Evolutionary conservation across 2,888 invertebrate genomes (phyloP), one percentile per base, ranked within the genome.

Genomic region (Eueremaeus valkanovi): DNA sequence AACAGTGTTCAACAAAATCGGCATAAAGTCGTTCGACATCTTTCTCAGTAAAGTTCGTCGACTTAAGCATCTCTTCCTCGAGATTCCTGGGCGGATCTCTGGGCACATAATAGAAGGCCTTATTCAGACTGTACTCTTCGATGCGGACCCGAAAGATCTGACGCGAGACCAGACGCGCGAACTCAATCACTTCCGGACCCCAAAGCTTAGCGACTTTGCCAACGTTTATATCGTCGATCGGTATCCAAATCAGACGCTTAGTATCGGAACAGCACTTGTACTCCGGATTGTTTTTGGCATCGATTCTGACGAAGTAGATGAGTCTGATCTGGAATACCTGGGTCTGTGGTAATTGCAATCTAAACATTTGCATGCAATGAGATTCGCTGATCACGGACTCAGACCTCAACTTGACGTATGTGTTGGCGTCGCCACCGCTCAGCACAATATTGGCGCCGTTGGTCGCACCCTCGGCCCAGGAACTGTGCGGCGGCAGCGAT

Each of bases 181-280:
- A 76, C 21, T 75, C 45, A 11, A 16, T n/a, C 1, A 77, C 72
- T 36, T 77, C 77, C 8, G 77, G 77, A 2, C 77, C 77, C 77
- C 77, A 77, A 21, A 77, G 36, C 24, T n/a, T 8, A 31, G 24
- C 8, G 6, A 70, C 29, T 29, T 70, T 76, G 13, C 33, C 21
- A 24, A 16, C 31, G 18, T 29, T 68, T 1, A 77, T n/a, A 21
- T 77, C 73, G 1, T 66, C 31, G 9, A 66, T 21, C 11, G 73
- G 21, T 27, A 63, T 21, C 77, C 77, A 77, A 13, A 40, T 2
- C 0, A 77, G 24, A 36, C 61, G 40, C 9, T 45, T 42, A 18
- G 61, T 73, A 21, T 75, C 55, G 3, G 72, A 63, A 24, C 77
- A 76, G 55, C 77, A 77, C 29, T 75, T 55, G 13, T n/a, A 74